phyloP scores from a whole-genome alignment of 2,888 invertebrate genomes.

The Nomada lathburiana region DNA sequence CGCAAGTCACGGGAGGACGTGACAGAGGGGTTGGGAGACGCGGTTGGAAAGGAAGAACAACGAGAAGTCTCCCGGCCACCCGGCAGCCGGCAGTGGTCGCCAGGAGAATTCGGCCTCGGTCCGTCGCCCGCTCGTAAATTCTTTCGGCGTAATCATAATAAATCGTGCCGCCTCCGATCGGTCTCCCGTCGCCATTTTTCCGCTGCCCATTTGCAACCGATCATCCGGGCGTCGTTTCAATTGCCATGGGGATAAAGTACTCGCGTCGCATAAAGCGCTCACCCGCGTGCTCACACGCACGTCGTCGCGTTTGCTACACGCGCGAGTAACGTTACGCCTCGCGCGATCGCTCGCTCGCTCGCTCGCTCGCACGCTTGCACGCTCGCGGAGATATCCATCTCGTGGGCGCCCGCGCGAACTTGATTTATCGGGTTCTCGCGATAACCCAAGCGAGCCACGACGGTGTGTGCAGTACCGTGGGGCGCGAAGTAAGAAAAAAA shows the following conservation, averaged over 20 bases:
- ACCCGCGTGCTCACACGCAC: constrained; percentile 44
- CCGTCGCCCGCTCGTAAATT: constrained; percentile 47
- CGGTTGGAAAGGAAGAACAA: constrained; percentile 19
- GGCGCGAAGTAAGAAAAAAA: constrained; percentile 49
- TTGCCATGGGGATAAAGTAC: constrained; percentile 58
- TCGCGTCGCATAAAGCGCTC: constrained; percentile 58
- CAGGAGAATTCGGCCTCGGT: constrained; percentile 31
- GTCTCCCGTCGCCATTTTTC: constrained; percentile 50
- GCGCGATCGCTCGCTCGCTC: constrained; percentile 36
- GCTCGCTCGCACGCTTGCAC: constrained; percentile 41
- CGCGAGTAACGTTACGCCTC: constrained; percentile 49
- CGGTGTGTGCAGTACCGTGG: constrained; percentile 49
- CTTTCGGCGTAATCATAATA: constrained; percentile 57
- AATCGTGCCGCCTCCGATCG: constrained; percentile 53
- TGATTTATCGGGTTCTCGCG: constrained; percentile 77
- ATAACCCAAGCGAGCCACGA: constrained; percentile 67
- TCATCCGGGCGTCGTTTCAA: constrained; percentile 63
- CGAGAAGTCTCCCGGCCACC: constrained; percentile 26
- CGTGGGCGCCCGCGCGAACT: constrained; percentile 76
- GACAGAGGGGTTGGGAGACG: neutral
- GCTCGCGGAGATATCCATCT: constrained; percentile 75
- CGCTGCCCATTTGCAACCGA: constrained; percentile 58
- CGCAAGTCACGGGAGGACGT: constrained; percentile 25
- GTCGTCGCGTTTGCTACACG: constrained; percentile 46
- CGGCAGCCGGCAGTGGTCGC: constrained; percentile 36